Evolutionary conservation across 2,888 invertebrate species (phyloP).

Genomic region (Esperia sulphurella): DNA sequence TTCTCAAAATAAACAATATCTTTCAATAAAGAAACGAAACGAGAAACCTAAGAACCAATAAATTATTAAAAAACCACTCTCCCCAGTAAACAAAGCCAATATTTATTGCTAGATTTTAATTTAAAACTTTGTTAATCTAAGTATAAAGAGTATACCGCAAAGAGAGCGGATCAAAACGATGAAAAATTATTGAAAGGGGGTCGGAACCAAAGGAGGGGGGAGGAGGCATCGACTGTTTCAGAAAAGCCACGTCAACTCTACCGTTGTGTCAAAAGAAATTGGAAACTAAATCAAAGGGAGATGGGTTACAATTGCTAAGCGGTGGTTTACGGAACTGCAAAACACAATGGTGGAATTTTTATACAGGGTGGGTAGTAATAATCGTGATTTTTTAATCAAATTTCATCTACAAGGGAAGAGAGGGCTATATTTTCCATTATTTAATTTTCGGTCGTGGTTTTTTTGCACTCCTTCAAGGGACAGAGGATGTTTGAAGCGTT

Average conservation of each 20-base stretch:
- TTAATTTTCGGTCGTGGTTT: constrained; percentile 74
- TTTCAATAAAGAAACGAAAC: not conserved
- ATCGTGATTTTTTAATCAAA: constrained; percentile 81
- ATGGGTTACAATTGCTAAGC: not conserved
- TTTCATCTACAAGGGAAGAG: constrained; percentile 78
- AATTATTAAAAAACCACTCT: constrained; percentile 4
- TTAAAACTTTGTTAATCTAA: constrained; percentile 79
- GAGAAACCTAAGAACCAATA: not conserved
- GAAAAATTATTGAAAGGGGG: constrained; percentile 80
- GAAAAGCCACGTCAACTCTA: constrained; percentile 43
- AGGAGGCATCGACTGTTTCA: constrained; percentile 65
- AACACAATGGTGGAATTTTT: constrained; percentile 40
- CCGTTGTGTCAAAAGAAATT: constrained; percentile 15
- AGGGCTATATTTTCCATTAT: constrained; percentile 78
- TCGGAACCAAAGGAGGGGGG: constrained; percentile 44
- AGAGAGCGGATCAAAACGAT: constrained; percentile 75
- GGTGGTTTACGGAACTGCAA: not conserved
- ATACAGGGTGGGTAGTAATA: constrained; percentile 69
- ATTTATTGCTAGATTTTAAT: constrained; percentile 71
- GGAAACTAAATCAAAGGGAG: constrained; percentile 17
- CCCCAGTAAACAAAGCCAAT: constrained; percentile 35
- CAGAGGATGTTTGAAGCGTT: constrained; percentile 66
- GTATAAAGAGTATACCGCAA: constrained; percentile 71
- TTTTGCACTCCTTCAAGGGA: constrained; percentile 71
- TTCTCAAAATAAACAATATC: not conserved